phyloP scores from a whole-genome alignment of 2,888 invertebrate species.

The Scaptomyza flava region DNA sequence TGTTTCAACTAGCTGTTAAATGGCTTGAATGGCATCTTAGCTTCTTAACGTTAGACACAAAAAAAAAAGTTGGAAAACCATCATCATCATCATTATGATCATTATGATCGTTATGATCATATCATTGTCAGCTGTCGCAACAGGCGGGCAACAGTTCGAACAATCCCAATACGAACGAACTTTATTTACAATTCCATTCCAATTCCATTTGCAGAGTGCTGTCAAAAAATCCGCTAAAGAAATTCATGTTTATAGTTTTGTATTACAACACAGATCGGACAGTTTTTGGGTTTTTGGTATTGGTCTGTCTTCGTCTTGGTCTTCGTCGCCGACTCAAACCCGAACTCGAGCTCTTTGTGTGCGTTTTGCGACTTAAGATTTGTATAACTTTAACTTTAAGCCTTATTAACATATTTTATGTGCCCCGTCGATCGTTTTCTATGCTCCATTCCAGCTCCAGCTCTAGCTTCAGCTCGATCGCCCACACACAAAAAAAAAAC shows the following conservation, averaged over 20 bases:
- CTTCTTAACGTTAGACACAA: not conserved
- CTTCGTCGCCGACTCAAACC: not conserved
- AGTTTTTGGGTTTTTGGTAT: constrained; percentile 13
- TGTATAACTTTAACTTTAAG: constrained; percentile 74
- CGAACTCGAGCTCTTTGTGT: not conserved
- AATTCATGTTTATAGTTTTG: constrained; percentile 56
- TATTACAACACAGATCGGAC: constrained; percentile 54
- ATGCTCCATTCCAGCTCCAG: constrained; percentile 35
- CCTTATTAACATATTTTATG: constrained; percentile 78
- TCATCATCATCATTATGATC: constrained; percentile 1
- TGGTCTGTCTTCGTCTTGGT: constrained; percentile 2
- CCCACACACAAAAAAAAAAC: constrained; percentile 66
- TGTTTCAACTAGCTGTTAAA: not conserved
- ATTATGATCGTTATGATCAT: not conserved
- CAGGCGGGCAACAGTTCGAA: not conserved
- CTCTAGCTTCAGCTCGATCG: constrained; percentile 48
- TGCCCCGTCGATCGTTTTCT: constrained; percentile 42
- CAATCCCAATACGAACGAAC: constrained; percentile 7
- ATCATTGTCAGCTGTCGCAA: constrained; percentile 46
- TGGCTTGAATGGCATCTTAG: not conserved
- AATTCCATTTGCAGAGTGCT: constrained; percentile 31
- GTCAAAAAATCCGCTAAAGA: constrained; percentile 47
- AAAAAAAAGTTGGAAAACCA: constrained; percentile 28
- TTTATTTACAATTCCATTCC: not conserved
- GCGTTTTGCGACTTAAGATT: constrained; percentile 35